Conservation (phyloP, 2,113 vertebrate species). For the Tyrannus savana region DNA sequence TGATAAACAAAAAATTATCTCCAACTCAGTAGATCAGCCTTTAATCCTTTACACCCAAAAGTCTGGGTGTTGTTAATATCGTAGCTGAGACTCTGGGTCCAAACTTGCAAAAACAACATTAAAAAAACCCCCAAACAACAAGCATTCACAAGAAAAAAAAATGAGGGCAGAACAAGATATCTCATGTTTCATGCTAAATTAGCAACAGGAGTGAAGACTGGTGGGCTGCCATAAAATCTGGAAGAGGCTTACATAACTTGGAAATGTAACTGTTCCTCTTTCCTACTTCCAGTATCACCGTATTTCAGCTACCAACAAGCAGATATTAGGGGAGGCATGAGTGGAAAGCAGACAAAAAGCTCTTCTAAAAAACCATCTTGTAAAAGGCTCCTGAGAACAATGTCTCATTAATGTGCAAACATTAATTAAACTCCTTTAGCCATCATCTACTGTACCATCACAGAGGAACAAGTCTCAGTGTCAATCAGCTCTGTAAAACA, state of each 20-base stretch:
- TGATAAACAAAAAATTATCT: neutral
- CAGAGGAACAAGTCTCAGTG: neutral
- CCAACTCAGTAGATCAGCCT: neutral
- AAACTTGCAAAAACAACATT: neutral
- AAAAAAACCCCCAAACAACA: neutral
- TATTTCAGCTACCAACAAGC: neutral
- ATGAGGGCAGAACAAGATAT: neutral
- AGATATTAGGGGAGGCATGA: neutral
- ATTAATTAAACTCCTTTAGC: neutral
- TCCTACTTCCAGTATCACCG: neutral
- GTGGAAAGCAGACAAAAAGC: neutral
- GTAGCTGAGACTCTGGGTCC: neutral
- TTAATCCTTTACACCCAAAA: neutral
- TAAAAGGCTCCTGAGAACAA: neutral
- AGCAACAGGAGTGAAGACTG: neutral
- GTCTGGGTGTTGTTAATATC: neutral
- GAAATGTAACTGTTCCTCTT: neutral
- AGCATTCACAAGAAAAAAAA: neutral
- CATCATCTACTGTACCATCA: neutral
- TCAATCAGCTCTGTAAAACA: neutral
- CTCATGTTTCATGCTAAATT: neutral
- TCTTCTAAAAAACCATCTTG: neutral
- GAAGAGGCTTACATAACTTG: neutral
- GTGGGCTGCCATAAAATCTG: neutral
- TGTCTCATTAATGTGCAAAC: neutral